phyloP scores from a whole-genome alignment of 1,140 invertebrate genomes.

The Bombus ignitus region DNA sequence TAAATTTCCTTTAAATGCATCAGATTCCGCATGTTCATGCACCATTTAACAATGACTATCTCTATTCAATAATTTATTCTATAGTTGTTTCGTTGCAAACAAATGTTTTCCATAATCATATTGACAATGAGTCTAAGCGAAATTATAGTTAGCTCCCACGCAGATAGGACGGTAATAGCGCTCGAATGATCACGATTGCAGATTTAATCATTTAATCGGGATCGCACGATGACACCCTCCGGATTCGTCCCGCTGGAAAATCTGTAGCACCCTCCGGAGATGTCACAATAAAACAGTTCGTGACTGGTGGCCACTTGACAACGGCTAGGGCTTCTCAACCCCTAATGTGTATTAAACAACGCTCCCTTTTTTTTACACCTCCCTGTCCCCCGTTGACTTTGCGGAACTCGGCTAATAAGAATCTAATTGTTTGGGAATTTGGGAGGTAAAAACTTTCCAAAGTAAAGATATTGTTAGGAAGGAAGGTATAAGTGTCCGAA shows the following conservation, averaged over 20 bases:
- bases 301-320: constrained; percentile 75
- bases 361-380: constrained; percentile 39
- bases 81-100: too few species aligned
- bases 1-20: background rate
- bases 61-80: background rate
- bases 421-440: constrained; percentile 72
- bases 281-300: constrained; percentile 76
- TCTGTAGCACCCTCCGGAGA: constrained; percentile 63
- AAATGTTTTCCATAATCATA: background rate
- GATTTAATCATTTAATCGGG: constrained; percentile 66
- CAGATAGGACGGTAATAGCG: constrained; percentile 76
- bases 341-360: constrained; percentile 71
- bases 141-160: constrained; percentile 71
- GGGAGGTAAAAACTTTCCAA: background rate
- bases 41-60: background rate
- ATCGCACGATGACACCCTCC: constrained; percentile 63
- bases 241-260: constrained; percentile 61
- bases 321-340: constrained; percentile 53
- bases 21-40: background rate
- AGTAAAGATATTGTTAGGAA: constrained; percentile 8
- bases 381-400: constrained; percentile 11
- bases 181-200: constrained; percentile 69
- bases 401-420: constrained; percentile 60
- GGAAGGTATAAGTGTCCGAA: too few species aligned
- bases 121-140: background rate